Evolutionary conservation across 2,888 invertebrate genomes (phyloP).

Genomic region (Pecten maximus): DNA sequence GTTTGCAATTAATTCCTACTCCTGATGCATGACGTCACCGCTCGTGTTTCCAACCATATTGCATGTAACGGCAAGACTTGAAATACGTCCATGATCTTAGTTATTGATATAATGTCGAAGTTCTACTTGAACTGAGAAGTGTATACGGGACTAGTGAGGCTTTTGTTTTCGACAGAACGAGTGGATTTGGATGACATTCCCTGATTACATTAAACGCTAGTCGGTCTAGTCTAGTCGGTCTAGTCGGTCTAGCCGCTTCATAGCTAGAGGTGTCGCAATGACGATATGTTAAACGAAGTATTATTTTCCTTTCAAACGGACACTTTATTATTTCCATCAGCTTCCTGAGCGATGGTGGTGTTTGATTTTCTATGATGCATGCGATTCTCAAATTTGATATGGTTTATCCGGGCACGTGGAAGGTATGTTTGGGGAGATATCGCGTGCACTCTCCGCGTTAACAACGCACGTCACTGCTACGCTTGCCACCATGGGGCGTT

Average conservation of each 20-base stretch:
- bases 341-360: background rate
- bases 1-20: too few species aligned
- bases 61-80: background rate
- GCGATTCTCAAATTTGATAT: conserved; percentile 15
- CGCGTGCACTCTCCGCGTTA: background rate
- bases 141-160: background rate
- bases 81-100: too few species aligned
- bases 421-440: background rate
- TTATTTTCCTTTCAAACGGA: background rate
- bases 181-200: background rate
- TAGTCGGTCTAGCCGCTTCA: background rate
- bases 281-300: background rate
- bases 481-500: background rate
- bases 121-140: background rate
- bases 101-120: too few species aligned
- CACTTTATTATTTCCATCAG: background rate
- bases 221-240: too few species aligned
- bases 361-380: conserved; percentile 21
- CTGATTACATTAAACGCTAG: background rate
- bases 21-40: too few species aligned
- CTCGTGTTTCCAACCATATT: too few species aligned
- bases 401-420: background rate
- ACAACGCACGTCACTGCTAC: background rate
- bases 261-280: background rate
- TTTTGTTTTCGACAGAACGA: background rate